Base-by-base conservation (phyloP, 2,797 vertebrate genomes). In the Balearica regulorum region DNA sequence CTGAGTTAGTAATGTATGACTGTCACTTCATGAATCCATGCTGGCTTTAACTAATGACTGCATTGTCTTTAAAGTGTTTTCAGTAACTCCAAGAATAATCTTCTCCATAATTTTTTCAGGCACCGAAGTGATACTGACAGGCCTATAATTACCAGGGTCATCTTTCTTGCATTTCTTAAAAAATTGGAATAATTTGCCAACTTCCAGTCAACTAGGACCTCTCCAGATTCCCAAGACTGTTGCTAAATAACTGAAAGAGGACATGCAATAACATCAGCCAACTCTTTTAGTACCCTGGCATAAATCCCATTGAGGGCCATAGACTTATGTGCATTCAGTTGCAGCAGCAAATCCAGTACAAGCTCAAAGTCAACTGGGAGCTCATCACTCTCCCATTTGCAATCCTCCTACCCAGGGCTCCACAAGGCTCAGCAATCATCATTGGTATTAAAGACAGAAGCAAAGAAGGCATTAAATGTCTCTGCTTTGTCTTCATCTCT, bases 31-130 rank as follows among this genome's bases (percentile, higher is more conserved):
- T 33, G 55, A 65, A 43, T 4, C 15, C 8, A 2, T 9, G 4
- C 22, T 5, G 1, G 2, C 16, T 81, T 60, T 61, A 20, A 53
- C 10, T 0, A 0, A 69, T 17, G 31, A 58, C 19, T 62, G 19
- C 46, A 17, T 12, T 84, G 35, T 31, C 46, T 60, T 81, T 37
- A 49, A 77, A 69, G 25, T 6, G 11, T 72, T 87, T 77, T 44
- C 58, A 16, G 29, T 19, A 55, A 60, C 6, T 64, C 31, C 16
- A 43, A 80, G 28, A 76, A 62, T 5, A 71, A 68, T 19, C 11
- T 64, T 62, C 43, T 80, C 48, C n/a, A 29, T 28, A 9, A n/a
- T 57, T 89, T 83, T 62, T 44, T 24, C 31, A 54, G 12, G 26
- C 4, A 66, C 5, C 2, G 12, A 85, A 43, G 33, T 28, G 19